Percentiles rank a stretch among this genome's conserved stretches.
phyloP scores from a whole-genome alignment of 2,797 vertebrate species.

The Semaprochilodus insignis region DNA sequence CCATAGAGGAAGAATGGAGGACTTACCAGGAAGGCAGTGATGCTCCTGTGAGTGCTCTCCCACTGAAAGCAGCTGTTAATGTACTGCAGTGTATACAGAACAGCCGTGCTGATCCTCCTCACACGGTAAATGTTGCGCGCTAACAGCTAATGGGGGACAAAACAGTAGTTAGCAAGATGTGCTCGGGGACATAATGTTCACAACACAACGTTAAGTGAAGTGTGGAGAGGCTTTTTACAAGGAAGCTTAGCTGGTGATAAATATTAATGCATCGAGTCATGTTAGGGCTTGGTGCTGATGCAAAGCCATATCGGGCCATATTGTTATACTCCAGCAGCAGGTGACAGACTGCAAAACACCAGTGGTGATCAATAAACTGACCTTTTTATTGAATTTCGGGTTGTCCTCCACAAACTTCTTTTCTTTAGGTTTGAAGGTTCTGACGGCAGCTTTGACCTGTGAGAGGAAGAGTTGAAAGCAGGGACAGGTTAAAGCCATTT shows the following conservation, averaged over 20 bases:
- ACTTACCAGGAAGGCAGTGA: conserved; percentile 94
- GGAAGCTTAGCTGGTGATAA: conserved; percentile 50
- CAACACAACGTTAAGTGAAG: conserved; percentile 69
- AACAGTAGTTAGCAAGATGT: conserved; percentile 71
- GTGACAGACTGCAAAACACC: conserved; percentile 6
- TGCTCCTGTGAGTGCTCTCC: conserved; percentile 90
- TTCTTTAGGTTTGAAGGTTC: conserved; percentile 88
- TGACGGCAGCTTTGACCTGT: conserved; percentile 91
- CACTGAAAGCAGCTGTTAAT: conserved; percentile 98
- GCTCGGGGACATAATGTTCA: conserved; percentile 71
- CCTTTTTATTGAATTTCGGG: conserved; percentile 96
- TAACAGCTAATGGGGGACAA: conserved; percentile 87
- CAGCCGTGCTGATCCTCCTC: conserved; percentile 91
- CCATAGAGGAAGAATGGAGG: conserved; percentile 21
- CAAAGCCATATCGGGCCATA: conserved; percentile 11
- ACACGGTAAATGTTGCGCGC: conserved; percentile 94
- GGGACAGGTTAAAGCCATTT: background rate
- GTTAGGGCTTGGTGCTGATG: conserved; percentile 34
- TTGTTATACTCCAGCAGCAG: background rate
- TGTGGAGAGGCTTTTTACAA: conserved; percentile 64
- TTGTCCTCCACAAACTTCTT: conserved; percentile 86
- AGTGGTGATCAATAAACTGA: conserved; percentile 60
- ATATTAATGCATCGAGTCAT: conserved; percentile 60
- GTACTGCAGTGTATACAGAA: conserved; percentile 94
- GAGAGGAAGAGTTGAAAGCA: conserved; percentile 26